Conservation (phyloP, 2,797 vertebrate genomes). For the Coluber constrictor region DNA sequence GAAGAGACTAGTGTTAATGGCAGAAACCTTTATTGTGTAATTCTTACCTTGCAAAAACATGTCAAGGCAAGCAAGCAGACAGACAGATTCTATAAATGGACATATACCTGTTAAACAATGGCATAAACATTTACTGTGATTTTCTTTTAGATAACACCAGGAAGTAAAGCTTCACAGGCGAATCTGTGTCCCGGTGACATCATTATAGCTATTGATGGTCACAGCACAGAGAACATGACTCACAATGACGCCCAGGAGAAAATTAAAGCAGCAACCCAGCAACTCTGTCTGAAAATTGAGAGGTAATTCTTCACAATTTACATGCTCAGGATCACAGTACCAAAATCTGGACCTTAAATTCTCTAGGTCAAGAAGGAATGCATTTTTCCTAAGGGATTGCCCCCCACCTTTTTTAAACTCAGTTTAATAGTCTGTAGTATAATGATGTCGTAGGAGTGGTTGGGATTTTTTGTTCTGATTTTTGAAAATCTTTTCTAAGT, state of each 20-base stretch:
- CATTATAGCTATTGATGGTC: constrained; percentile 90
- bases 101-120: background rate
- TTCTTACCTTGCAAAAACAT: background rate
- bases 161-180: constrained; percentile 87
- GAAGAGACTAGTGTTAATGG: background rate
- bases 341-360: background rate
- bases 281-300: constrained; percentile 87
- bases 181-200: constrained; percentile 89
- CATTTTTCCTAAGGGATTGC: background rate
- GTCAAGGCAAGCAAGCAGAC: background rate
- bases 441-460: background rate
- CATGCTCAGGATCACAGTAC: background rate
- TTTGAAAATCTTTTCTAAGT: background rate
- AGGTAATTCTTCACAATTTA: constrained; percentile 69
- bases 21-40: background rate
- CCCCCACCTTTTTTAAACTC: background rate
- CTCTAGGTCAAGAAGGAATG: background rate
- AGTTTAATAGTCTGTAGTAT: background rate
- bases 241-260: constrained; percentile 93
- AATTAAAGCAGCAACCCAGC: constrained; percentile 84
- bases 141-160: constrained; percentile 86
- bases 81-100: background rate
- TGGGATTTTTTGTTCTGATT: background rate
- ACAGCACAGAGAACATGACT: constrained; percentile 84
- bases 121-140: background rate